A percentile compares a stretch with the other conserved stretches of the same genome.
Evolutionary conservation across 1,140 invertebrate species (phyloP).

Genomic region (Atta texana): DNA sequence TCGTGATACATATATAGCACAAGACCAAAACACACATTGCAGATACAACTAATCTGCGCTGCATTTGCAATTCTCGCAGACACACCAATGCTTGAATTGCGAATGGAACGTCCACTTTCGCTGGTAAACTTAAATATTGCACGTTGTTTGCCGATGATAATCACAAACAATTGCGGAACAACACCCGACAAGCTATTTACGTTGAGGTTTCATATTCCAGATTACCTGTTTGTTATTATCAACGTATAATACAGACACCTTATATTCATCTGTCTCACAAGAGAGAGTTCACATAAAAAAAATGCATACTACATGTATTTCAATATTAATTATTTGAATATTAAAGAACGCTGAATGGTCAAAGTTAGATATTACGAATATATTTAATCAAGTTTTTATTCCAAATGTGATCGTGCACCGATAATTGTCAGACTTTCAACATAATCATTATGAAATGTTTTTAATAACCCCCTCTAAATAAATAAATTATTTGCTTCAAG

Average conservation of each 20-base stretch:
- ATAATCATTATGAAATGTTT: too few species aligned
- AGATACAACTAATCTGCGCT: constrained; percentile 28
- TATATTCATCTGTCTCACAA: too few species aligned
- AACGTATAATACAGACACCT: background rate
- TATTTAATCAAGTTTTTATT: too few species aligned
- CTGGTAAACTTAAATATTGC: constrained; percentile 48
- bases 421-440: too few species aligned
- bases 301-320: too few species aligned
- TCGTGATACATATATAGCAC: background rate
- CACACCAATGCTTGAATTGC: background rate
- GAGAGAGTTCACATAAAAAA: too few species aligned
- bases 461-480: too few species aligned
- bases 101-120: constrained; percentile 23
- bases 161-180: constrained; percentile 5
- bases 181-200: constrained; percentile 9
- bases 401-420: too few species aligned
- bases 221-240: background rate
- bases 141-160: constrained; percentile 28
- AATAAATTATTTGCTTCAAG: too few species aligned
- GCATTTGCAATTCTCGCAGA: constrained; percentile 35
- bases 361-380: too few species aligned
- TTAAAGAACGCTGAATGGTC: too few species aligned
- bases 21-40: background rate
- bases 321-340: too few species aligned
- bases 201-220: background rate